A percentile compares a stretch with the other conserved stretches of the same genome.
Conservation (phyloP, 2,797 vertebrate species). For the Cossypha heuglini region DNA sequence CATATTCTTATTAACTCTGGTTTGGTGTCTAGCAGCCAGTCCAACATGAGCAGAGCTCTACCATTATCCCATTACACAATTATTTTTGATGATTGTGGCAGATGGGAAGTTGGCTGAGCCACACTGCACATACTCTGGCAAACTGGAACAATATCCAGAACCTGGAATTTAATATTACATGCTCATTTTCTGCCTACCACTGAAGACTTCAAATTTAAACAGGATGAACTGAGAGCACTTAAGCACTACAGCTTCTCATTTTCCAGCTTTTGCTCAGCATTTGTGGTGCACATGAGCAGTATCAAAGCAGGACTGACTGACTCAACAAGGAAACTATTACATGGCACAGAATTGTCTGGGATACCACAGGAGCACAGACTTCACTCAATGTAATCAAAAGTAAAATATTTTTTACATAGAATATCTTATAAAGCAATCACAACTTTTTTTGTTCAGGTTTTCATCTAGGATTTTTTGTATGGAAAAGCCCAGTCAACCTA, state of each 20-base stretch:
- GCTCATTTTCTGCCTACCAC: slow-evolving; percentile 8
- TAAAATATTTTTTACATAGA: neutral
- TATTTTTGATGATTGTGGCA: neutral
- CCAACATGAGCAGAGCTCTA: neutral
- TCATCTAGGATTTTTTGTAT: neutral
- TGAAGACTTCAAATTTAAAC: slow-evolving; percentile 8
- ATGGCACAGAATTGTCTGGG: neutral
- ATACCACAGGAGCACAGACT: neutral
- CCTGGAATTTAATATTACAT: slow-evolving; percentile 1
- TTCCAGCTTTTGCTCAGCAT: neutral
- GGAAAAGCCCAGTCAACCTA: neutral
- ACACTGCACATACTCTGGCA: neutral
- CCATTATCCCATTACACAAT: neutral
- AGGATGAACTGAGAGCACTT: neutral
- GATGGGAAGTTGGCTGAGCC: slow-evolving; percentile 9
- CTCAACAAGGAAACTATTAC: slow-evolving; percentile 44
- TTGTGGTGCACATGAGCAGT: neutral
- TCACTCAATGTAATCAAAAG: neutral
- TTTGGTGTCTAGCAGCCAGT: neutral
- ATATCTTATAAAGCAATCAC: neutral
- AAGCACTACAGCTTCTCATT: neutral
- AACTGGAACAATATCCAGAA: neutral
- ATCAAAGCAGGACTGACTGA: neutral
- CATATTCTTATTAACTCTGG: neutral
- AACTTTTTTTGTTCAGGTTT: neutral